Base-by-base conservation (phyloP, 1,140 invertebrate genomes). In the Chrysoperla carnea region DNA sequence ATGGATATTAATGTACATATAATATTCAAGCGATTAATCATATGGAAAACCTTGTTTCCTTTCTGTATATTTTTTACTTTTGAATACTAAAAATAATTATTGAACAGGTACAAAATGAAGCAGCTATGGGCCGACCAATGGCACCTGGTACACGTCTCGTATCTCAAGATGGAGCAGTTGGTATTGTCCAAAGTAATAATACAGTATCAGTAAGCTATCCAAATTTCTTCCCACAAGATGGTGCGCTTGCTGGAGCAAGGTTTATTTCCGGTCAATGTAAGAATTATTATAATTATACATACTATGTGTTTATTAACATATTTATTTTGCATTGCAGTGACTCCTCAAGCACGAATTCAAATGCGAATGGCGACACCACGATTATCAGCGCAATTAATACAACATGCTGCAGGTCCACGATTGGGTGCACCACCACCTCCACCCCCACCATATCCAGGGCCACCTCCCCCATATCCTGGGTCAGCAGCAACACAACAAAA, bases 401-500 rank as follows among this genome's bases (percentile, higher is more conserved):
- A 42, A 43, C 29, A 46, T 48, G 28, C 37, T 27, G 38, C 47
- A 6, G 54, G 58, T 39, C 48, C 44, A 2, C 43, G 15, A 35
- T 13, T 51, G 38, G 46, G 69, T 4, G 52, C 66, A 0, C 64
- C 62, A 1, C 68, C 70, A 12, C 70, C 72, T 6, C 71, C 70
- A 4, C 74, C 74, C 12, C 76, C 75, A 27, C 76, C 76, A 27
- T 70, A 71, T 56, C 69, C 69, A 7, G 69, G 67, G 23, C 71
- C 69, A 15, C 76, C 73, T 11, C 76, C 76, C 23, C 76, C 77
- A 4, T 78, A 77, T 60, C 76, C 76, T 40, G 73, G 70, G 28
- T 68, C 66, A 43, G 60, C 65, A 11, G 61, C 56, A n/a, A 39
- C 35, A 35, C 46, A 41, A 38, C 50, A 40, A 36, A 23, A 23